Conservation (phyloP, 1,140 invertebrate genomes). For the Drosophila ananassae region DNA sequence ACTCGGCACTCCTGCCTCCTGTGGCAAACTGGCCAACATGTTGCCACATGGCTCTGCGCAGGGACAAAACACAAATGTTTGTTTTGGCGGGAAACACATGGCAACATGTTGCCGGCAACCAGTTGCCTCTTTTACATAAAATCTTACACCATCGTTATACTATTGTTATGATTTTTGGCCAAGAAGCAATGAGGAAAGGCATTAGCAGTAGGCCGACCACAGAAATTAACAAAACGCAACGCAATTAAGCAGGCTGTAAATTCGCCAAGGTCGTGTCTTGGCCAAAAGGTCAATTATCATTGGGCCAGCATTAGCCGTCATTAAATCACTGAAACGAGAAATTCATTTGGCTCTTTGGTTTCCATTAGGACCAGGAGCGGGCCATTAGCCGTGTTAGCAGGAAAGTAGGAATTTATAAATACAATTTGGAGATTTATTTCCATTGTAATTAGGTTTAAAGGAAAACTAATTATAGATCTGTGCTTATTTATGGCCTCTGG, state of each 20-base stretch:
- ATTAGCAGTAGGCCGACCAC: constrained; percentile 19
- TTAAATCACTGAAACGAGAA: constrained; percentile 30
- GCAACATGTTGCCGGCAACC: constrained; percentile 55
- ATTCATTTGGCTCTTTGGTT: not conserved
- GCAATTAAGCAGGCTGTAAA: constrained; percentile 59
- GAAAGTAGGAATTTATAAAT: not conserved
- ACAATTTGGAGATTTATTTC: not conserved
- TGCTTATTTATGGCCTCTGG: not conserved
- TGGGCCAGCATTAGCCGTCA: constrained; percentile 37
- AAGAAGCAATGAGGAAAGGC: constrained; percentile 47
- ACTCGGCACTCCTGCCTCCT: constrained; percentile 17
- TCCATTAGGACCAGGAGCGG: not conserved
- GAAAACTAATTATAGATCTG: not conserved
- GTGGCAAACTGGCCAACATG: constrained; percentile 20
- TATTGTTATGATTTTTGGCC: constrained; percentile 12
- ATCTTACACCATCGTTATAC: constrained; percentile 1
- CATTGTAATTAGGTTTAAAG: not conserved
- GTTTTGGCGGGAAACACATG: constrained; percentile 63
- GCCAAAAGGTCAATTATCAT: constrained; percentile 49
- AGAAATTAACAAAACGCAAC: constrained; percentile 72
- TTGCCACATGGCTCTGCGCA: constrained; percentile 55
- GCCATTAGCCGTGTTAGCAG: not conserved
- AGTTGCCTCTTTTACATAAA: not conserved
- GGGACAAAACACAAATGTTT: constrained; percentile 38
- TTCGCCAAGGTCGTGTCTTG: constrained; percentile 59